Conservation (phyloP, 2,888 invertebrate species). For the Drosophila sordidapex region DNA sequence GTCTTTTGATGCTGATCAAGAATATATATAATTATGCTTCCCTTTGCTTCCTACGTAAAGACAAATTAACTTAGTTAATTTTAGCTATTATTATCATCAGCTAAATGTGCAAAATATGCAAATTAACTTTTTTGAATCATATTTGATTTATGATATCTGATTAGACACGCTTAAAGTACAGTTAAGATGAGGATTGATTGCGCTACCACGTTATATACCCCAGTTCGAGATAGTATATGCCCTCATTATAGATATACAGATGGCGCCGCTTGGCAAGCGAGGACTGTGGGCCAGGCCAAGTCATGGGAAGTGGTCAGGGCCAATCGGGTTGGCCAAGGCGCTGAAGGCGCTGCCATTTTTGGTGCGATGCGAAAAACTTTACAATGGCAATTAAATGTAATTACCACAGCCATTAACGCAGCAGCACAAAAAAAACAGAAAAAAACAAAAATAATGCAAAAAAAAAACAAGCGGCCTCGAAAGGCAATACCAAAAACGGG, state of each 20-base stretch:
- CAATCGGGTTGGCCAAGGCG: conserved; percentile 44
- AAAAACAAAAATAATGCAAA: conserved; percentile 1
- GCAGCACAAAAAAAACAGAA: conserved; percentile 23
- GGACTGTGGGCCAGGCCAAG: conserved; percentile 30
- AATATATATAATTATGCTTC: neutral
- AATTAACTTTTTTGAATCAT: neutral
- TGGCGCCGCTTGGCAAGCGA: conserved; percentile 44
- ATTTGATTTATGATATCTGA: neutral
- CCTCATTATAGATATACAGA: conserved; percentile 13
- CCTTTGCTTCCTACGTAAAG: rapidly evolving
- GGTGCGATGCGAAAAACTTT: conserved; percentile 77
- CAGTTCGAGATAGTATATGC: conserved; percentile 5
- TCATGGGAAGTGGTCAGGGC: conserved; percentile 52
- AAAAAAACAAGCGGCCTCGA: conserved; percentile 34
- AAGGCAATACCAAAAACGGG: conserved; percentile 68
- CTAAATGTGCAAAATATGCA: neutral
- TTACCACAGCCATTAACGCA: conserved; percentile 78
- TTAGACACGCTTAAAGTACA: neutral
- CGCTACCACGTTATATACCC: neutral
- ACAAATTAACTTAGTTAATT: neutral
- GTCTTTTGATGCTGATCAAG: neutral
- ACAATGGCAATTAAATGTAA: conserved; percentile 78
- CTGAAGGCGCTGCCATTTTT: conserved; percentile 68
- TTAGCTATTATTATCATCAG: neutral
- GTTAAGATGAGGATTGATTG: neutral